Conservation (phyloP, 23 tunicate species). For the Trididemnum nubilum region DNA sequence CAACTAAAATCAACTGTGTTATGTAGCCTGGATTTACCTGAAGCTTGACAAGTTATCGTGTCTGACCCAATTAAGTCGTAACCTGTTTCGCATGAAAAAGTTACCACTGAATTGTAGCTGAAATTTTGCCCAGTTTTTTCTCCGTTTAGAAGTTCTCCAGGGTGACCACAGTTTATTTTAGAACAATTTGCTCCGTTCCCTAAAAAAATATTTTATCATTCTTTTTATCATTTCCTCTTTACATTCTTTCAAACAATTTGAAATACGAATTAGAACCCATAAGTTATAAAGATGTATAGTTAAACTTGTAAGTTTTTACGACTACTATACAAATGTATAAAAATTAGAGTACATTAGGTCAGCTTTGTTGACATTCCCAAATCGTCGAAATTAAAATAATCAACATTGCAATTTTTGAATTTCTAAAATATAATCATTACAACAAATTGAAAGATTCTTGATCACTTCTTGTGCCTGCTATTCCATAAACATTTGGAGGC, state of each 20-base stretch:
- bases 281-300: not conserved
- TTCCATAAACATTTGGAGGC: too few species aligned
- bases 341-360: too few species aligned
- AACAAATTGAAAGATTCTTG: too few species aligned
- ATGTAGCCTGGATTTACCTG: too few species aligned
- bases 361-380: too few species aligned
- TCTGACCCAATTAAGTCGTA: conserved; percentile 45
- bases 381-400: too few species aligned
- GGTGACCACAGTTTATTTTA: conserved; percentile 73
- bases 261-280: not conserved
- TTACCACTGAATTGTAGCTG: conserved; percentile 41
- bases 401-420: too few species aligned
- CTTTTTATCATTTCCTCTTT: too few species aligned
- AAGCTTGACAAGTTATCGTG: conserved; percentile 33
- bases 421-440: too few species aligned
- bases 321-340: not conserved
- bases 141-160: conserved; percentile 55
- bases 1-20: too few species aligned
- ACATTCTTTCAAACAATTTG: too few species aligned
- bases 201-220: conserved; percentile 14
- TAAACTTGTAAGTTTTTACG: not conserved
- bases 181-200: conserved; percentile 66
- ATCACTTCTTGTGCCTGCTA: too few species aligned
- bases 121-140: conserved; percentile 56
- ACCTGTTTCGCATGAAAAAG: conserved; percentile 46